Evolutionary conservation across 1,140 invertebrate species (phyloP), one percentile per base, ranked within the genome.

Genomic region (Aphelenchoides fujianensis): DNA sequence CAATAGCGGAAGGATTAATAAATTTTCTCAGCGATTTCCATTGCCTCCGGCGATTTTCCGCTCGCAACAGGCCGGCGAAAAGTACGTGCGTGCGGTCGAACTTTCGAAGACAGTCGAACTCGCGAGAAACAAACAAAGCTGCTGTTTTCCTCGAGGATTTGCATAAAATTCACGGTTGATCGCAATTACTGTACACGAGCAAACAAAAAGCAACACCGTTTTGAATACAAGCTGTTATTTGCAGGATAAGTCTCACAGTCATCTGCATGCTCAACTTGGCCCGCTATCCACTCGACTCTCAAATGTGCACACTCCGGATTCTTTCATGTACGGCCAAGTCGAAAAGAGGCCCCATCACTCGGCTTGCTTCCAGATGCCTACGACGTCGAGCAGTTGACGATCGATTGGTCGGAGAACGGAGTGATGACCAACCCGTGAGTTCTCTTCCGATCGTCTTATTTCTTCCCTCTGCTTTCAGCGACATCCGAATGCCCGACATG

Each of bases 201-300:
- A n/a, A n/a, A n/a, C n/a, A n/a, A n/a, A n/a, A n/a, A n/a, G n/a
- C n/a, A n/a, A n/a, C n/a, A n/a, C n/a, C n/a, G n/a, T n/a, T n/a
- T n/a, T n/a, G n/a, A n/a, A n/a, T n/a, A n/a, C n/a, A n/a, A 59
- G 34, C 23, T 41, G 5, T 12, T 27, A 1, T 68, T 73, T 87
- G 59, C 81, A 89, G 88, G 79, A 84, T 89, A 66, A 88, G 88
- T 73, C 76, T 89, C 34, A 86, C 86, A 7, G 89, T 89, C 81
- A 88, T 88, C 1, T 89, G 88, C 78, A 89, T 89, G 88, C 89
- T 89, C 87, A 88, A 89, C 75, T 83, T 89, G 2, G 88, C 87
- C 0, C 87, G 88, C 72, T 89, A 88, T 79, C 88, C 88, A 1
- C 77, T 89, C 54, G 88, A 89, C 74, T 85, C 84, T 19, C 88